Evolutionary conservation across 2,113 vertebrate genomes (phyloP), one percentile per base, ranked within the genome.

Genomic region (Syngnathoides biaculeatus): DNA sequence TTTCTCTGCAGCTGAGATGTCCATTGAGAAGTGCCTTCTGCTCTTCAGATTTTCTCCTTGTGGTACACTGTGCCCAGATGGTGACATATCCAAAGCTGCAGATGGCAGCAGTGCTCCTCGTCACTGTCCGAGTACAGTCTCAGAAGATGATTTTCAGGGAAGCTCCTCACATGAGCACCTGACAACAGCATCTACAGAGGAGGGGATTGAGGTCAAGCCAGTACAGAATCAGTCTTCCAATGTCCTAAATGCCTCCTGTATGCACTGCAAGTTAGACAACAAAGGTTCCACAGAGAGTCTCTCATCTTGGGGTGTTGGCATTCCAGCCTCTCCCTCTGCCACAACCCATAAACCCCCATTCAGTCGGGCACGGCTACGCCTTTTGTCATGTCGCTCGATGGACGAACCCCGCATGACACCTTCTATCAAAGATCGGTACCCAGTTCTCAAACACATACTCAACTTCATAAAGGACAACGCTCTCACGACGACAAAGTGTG

Each of bases 391-490:
- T 80, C 88, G 95, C 53, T 99, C 97, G 0, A 73, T 95, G 84
- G 97, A 98, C 53, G 97, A 98, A 74, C 88, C 94, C 0, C 92
- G 89, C 45, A 63, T 89, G 20, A 64, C 82, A 22, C 92, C 93
- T 1, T 92, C 94, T 1, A 85, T 98, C 35, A 98, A 94, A 73
- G 96, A 98, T 65, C 94, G 93, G 70, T 94, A 95, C 38, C 95
- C 94, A 0, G 77, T 97, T 5, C 78, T 98, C 76, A 98, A 93
- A 79, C 93, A 93, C 62, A 87, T 94, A 50, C 79, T 97, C 69
- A 94, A 94, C 85, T 99, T 98, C 59, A 92, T 98, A 73, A 97
- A 94, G 84, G 95, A 98, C 85, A 94, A 94, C 9, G 89, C 93
- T 15, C 90, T 99, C 75, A 94, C 93, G 15, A 93, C 92, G 24